Evolutionary conservation across 2,888 invertebrate species (phyloP).

Genomic region (Torymus aiolomorphi): DNA sequence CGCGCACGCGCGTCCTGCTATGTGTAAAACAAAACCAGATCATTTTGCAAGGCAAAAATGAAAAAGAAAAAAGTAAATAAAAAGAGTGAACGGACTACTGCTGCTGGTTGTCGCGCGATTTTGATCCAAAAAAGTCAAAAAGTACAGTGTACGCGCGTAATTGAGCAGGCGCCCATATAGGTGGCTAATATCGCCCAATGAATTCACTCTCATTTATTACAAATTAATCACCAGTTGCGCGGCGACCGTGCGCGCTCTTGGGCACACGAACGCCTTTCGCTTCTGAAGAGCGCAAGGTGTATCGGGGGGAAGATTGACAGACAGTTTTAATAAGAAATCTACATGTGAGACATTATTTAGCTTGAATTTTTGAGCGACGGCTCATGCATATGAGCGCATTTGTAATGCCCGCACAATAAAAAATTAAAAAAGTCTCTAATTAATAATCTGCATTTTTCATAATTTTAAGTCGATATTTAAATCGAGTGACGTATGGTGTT

Average conservation of each 20-base stretch:
- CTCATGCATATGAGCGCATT: neutral
- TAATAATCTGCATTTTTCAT: constrained; percentile 3
- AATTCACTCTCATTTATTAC: constrained; percentile 33
- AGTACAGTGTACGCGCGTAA: neutral
- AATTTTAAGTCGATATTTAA: constrained; percentile 1
- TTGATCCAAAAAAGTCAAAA: constrained; percentile 26
- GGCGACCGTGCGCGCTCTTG: no score
- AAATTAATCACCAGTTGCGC: constrained; percentile 32
- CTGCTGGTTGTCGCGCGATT: neutral
- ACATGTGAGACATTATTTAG: constrained; percentile 32
- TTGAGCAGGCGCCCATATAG: constrained; percentile 6
- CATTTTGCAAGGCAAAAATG: neutral
- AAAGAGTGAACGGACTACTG: neutral
- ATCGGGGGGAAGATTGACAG: constrained; percentile 33
- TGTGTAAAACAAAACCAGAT: no score
- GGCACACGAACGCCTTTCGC: no score
- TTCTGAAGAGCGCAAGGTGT: neutral
- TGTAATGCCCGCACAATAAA: neutral
- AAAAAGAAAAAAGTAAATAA: neutral
- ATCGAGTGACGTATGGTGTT: neutral
- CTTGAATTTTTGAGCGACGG: neutral
- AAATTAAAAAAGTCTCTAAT: neutral
- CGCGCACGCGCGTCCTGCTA: no score
- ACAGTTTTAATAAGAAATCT: constrained; percentile 44
- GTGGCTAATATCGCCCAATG: constrained; percentile 9